Percentiles rank a stretch among this genome's conserved stretches.
phyloP scores from a whole-genome alignment of 2,888 invertebrate species.

The Leptinotarsa juncta region DNA sequence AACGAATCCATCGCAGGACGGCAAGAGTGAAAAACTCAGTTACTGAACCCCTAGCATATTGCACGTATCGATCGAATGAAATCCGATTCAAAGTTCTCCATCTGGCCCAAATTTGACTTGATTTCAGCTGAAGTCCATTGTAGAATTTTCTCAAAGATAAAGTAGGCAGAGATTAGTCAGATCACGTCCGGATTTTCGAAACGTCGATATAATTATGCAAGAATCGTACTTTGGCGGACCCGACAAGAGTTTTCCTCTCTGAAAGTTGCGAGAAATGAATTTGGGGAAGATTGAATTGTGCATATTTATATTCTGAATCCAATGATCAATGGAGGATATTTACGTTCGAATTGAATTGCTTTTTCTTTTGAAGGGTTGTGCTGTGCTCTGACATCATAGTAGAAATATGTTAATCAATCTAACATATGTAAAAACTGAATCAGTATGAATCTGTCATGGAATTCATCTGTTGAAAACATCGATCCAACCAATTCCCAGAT shows the following conservation, averaged over 20 bases:
- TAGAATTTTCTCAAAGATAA: slow-evolving; percentile 13
- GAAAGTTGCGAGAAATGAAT: not conserved
- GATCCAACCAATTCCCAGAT: too few species aligned
- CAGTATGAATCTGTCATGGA: too few species aligned
- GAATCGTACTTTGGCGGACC: not conserved
- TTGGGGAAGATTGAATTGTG: not conserved
- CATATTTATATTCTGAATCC: not conserved
- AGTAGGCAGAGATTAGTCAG: slow-evolving; percentile 20
- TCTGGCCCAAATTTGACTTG: not conserved
- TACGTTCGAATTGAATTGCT: not conserved
- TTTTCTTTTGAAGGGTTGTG: too few species aligned
- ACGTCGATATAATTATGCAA: not conserved
- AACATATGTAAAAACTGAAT: too few species aligned
- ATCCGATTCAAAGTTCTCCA: not conserved
- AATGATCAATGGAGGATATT: not conserved
- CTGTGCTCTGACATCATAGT: too few species aligned
- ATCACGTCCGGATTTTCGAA: slow-evolving; percentile 19
- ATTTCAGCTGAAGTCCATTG: slow-evolving; percentile 8
- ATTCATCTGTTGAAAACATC: too few species aligned
- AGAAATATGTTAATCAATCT: too few species aligned
- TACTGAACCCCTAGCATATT: not conserved
- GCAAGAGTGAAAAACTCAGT: not conserved
- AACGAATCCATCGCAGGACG: not conserved
- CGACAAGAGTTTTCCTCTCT: not conserved
- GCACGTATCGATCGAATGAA: slow-evolving; percentile 1